Conservation (phyloP, 2,797 vertebrate genomes). For the Cheirogaleus major region DNA sequence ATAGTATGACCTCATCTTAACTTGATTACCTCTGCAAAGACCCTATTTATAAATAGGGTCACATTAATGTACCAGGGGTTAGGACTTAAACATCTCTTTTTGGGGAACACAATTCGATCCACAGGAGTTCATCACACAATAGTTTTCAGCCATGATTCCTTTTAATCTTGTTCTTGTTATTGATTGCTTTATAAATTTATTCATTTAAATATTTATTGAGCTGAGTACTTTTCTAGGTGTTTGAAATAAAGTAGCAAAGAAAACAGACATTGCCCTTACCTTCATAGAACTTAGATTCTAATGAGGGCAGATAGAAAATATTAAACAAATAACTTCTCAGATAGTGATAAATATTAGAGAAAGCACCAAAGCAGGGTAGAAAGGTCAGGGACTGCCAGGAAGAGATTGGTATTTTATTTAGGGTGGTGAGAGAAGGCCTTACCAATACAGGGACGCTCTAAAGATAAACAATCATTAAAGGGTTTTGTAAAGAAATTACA, state of each 20-base stretch:
- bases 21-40: background rate
- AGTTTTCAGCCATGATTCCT: background rate
- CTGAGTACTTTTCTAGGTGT: background rate
- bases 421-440: background rate
- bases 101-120: background rate
- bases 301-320: background rate
- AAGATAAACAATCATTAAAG: background rate
- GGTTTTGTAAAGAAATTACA: background rate
- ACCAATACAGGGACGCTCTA: background rate
- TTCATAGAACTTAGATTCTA: background rate
- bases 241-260: background rate
- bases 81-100: background rate
- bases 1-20: background rate
- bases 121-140: background rate
- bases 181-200: background rate
- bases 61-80: background rate
- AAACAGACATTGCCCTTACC: background rate
- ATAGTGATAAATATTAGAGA: background rate
- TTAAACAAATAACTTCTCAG: background rate
- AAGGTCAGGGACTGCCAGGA: background rate
- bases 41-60: background rate
- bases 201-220: slow-evolving; percentile 12
- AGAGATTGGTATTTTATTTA: background rate
- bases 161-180: background rate
- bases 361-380: background rate